Base-by-base conservation (phyloP, 2,888 invertebrate species). In the Sphaerophoria taeniata region DNA sequence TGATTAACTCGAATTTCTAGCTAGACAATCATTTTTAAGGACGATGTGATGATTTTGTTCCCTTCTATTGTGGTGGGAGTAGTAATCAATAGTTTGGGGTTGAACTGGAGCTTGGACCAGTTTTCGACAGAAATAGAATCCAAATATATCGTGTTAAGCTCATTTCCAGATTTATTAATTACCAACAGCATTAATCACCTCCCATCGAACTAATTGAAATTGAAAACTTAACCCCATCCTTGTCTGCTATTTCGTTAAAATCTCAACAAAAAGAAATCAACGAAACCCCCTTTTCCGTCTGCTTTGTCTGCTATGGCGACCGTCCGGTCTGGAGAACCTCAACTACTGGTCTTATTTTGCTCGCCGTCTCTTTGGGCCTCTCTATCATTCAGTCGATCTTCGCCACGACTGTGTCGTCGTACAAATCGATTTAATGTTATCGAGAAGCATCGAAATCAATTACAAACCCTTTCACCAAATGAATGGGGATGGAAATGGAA, bases 381-480 rank as follows among this genome's bases (percentile, higher is more conserved):
- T 60, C 60, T 60, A 39, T 43, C 63, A 24, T 24, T 24, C 24
- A 24, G 24, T 47, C 45, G 31, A 16, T 11, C 24, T 39, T 12
- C 67, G 24, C 49, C 45, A 45, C 47, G 7, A 33, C 45, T 61
- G n/a, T 43, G 60, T 43, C 24, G 65, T 69, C 51, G 73, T 70
- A 79, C 73, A 74, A 79, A 79, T 79, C 83, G 79, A 83, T 83
- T 83, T 65, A 83, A 79, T 79, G 65, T 70, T 79, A 83, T 83
- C 83, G 83, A 74, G 74, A 53, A 83, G 83, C 83, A 78, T 83
- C 77, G 82, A 83, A 83, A 78, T 83, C 83, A 83, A 83, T 83
- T 83, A 83, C 79, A 79, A 72, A 79, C 75, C 84, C 84, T 84
- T 84, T 84, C 75, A 84, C 56, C 61, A 43, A 71, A 75, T 71